Evolutionary conservation across 2,797 vertebrate genomes (phyloP).

Genomic region (Pogoniulus pusillus): DNA sequence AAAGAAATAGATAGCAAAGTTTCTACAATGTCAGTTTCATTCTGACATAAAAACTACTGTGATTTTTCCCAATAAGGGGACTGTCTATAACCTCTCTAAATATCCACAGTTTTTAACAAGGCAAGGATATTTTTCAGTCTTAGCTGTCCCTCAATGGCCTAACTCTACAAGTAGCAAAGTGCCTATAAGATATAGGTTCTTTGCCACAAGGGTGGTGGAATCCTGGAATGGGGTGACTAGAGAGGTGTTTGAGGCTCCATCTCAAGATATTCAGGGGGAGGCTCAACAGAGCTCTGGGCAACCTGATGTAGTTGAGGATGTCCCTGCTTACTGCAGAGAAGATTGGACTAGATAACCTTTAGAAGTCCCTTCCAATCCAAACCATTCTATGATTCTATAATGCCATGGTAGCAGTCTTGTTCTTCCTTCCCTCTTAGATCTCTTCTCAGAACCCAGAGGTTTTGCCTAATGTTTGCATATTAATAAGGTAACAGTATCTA

Average conservation of each 20-base stretch:
- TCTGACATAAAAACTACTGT: neutral
- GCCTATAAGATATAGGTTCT: neutral
- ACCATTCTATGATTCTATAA: neutral
- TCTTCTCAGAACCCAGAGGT: neutral
- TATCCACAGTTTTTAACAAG: neutral
- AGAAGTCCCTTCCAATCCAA: too few relatives aligned
- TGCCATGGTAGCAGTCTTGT: neutral
- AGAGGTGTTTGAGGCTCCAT: too few relatives aligned
- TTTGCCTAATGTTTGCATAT: neutral
- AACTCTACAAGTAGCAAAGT: neutral
- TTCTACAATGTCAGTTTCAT: neutral
- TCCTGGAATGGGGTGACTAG: too few relatives aligned
- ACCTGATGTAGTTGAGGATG: too few relatives aligned
- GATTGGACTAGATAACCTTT: too few relatives aligned
- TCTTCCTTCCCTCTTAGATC: neutral
- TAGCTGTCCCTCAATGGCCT: neutral
- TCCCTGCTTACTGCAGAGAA: too few relatives aligned
- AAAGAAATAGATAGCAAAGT: neutral
- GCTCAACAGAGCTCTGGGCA: too few relatives aligned
- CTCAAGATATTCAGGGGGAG: too few relatives aligned
- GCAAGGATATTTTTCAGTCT: neutral
- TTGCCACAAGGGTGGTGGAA: too few relatives aligned
- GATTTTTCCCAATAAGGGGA: neutral
- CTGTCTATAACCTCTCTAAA: neutral
- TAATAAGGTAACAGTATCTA: neutral